phyloP scores from a whole-genome alignment of 2,797 vertebrate species.

The Ficedula albicollis region DNA sequence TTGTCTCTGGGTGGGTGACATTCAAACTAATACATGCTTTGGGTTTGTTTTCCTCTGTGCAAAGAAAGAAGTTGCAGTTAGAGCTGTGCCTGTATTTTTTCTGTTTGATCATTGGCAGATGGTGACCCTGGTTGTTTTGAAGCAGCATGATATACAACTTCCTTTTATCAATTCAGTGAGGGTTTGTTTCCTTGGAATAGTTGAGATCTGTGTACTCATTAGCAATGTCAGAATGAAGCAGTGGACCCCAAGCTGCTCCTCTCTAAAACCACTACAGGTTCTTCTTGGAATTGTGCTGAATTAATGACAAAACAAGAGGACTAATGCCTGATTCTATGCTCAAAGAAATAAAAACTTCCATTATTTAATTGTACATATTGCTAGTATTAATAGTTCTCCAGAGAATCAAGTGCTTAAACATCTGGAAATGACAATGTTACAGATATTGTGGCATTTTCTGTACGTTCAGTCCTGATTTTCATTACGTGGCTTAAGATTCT shows the following conservation, averaged over 20 bases:
- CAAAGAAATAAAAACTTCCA: background rate
- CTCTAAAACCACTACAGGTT: background rate
- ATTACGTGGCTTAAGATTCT: background rate
- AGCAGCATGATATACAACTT: background rate
- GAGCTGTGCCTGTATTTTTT: background rate
- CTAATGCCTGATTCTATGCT: background rate
- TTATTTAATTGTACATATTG: background rate
- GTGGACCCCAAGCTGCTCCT: background rate
- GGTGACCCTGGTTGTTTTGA: constrained; percentile 5
- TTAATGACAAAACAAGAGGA: background rate
- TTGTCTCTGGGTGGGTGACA: background rate
- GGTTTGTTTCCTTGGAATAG: background rate
- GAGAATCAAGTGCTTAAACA: background rate
- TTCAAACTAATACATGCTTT: background rate
- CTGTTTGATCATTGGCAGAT: constrained; percentile 43
- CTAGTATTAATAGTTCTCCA: background rate
- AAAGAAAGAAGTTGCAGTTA: background rate
- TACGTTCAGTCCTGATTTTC: background rate
- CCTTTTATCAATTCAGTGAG: background rate
- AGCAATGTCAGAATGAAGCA: background rate
- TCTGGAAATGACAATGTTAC: background rate
- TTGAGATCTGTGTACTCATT: background rate
- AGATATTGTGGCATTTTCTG: background rate
- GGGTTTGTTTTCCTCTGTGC: constrained; percentile 2
- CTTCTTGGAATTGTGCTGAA: background rate